Conservation (phyloP, 1,140 invertebrate genomes). For the Gonioctena quinquepunctata region DNA sequence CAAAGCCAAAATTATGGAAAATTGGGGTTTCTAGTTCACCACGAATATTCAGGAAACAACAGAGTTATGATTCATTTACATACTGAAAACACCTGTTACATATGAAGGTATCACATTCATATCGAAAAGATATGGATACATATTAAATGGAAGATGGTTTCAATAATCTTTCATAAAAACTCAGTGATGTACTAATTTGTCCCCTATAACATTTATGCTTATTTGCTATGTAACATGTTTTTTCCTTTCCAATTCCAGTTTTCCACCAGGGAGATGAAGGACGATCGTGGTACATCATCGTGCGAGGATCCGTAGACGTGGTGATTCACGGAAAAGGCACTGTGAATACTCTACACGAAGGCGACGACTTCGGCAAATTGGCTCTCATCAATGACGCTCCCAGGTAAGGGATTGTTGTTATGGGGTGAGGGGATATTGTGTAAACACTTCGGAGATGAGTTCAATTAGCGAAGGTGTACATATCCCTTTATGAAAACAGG, state of each 20-base stretch:
- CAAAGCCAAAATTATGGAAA: no score
- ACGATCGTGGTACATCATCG: conserved; percentile 86
- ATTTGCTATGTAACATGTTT: no score
- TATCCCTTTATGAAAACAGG: neutral
- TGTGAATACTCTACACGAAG: conserved; percentile 81
- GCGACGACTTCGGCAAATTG: conserved; percentile 88
- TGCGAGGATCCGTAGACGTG: conserved; percentile 84
- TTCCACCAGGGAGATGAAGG: conserved; percentile 90
- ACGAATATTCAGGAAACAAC: no score
- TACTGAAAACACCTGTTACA: no score
- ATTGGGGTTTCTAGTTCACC: no score
- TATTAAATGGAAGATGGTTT: no score
- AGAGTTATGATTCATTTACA: no score
- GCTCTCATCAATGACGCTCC: conserved; percentile 87
- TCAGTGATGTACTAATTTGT: no score
- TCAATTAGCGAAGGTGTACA: neutral
- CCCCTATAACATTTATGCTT: no score
- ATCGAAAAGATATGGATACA: no score
- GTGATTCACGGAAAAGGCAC: conserved; percentile 86
- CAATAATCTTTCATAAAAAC: no score
- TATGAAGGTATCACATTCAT: no score
- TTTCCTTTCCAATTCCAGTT: conserved; percentile 60
- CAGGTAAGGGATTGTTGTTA: conserved; percentile 60
- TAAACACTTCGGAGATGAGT: neutral
- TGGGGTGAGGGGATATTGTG: neutral